Conservation (phyloP, 2,797 vertebrate genomes). For the Chelonia mydas region DNA sequence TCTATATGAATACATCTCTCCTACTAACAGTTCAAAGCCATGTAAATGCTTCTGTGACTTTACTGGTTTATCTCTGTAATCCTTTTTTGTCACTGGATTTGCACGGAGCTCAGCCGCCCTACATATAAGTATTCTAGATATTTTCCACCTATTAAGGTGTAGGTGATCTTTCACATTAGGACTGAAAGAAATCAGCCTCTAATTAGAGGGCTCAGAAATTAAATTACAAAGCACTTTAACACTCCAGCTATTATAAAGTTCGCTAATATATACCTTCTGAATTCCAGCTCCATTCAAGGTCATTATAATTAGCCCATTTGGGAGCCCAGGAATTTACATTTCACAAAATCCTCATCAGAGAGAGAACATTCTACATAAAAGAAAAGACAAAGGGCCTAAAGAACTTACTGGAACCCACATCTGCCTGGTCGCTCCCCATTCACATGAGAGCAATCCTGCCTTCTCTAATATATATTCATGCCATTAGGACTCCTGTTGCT, state of each 20-base stretch:
- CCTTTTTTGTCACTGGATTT: background rate
- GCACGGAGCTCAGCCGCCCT: background rate
- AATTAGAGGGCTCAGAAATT: slow-evolving; percentile 60
- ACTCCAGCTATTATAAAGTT: slow-evolving; percentile 21
- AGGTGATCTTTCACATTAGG: slow-evolving; percentile 18
- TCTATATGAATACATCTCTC: background rate
- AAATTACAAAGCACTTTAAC: slow-evolving; percentile 60
- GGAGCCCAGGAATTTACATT: background rate
- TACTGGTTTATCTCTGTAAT: background rate
- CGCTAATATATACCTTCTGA: slow-evolving; percentile 38
- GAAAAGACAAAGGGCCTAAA: background rate
- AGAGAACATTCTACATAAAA: background rate
- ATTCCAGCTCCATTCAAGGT: slow-evolving; percentile 12
- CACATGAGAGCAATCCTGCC: background rate
- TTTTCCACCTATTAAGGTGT: background rate
- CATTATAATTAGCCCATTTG: slow-evolving; percentile 51
- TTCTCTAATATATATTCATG: background rate
- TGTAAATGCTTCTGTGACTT: background rate
- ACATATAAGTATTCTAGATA: background rate
- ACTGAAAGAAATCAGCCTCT: slow-evolving; percentile 42
- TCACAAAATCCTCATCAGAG: background rate
- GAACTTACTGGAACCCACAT: background rate
- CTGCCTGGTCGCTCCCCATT: background rate
- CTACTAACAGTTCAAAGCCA: background rate
- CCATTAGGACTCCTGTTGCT: background rate